Conservation (phyloP, 2,113 vertebrate species). For the Pluvialis apricaria region DNA sequence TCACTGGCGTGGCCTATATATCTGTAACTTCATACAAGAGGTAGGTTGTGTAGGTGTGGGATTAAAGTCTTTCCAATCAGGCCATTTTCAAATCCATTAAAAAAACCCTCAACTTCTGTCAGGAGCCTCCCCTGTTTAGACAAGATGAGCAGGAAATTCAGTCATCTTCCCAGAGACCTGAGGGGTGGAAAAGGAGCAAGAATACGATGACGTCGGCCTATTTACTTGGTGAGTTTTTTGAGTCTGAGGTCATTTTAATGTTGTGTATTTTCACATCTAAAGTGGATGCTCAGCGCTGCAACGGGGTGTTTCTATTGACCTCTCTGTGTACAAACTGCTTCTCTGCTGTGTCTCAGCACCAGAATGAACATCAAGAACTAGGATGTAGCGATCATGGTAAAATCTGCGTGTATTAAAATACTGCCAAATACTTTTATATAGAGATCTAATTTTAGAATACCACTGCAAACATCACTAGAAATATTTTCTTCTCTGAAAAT, state of each 20-base stretch:
- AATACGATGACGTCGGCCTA: accelerated
- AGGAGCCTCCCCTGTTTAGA: not conserved
- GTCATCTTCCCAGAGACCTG: not conserved
- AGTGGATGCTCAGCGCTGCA: not conserved
- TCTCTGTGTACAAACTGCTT: not conserved
- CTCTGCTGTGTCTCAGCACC: not conserved
- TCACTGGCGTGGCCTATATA: not conserved
- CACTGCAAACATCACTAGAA: not conserved
- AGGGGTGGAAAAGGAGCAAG: not conserved
- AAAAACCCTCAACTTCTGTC: not conserved
- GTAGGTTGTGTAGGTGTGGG: not conserved
- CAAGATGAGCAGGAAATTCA: not conserved
- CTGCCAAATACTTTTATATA: not conserved
- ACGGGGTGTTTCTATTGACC: not conserved
- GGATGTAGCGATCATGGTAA: not conserved
- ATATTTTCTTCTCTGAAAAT: not conserved
- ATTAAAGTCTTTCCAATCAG: not conserved
- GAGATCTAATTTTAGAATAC: not conserved
- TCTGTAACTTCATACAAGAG: not conserved
- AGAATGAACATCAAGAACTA: not conserved
- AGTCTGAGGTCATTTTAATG: not conserved
- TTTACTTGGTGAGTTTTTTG: not conserved
- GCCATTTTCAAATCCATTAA: not conserved
- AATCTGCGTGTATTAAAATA: not conserved
- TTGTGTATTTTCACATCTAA: not conserved